These are phyloP conservation scores for Platysternon megacephalum DNA, from an alignment of 2,113 vertebrate genomes.

Conservation along the genomic window DNA sequence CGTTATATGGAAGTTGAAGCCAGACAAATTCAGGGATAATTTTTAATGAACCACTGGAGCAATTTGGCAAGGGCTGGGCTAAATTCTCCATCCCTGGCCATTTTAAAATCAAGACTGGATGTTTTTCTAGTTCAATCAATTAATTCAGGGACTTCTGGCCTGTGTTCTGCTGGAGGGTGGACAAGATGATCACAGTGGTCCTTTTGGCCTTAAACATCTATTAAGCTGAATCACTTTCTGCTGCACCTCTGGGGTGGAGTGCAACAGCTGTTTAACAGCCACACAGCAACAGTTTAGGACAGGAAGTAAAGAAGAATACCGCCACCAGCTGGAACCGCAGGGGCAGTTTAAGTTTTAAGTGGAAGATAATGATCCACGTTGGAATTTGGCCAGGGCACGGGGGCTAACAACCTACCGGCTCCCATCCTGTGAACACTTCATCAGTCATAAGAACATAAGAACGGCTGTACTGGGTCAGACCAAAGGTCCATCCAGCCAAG, in stretches of 20 bases:
- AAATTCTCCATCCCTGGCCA: too few species aligned
- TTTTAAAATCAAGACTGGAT: too few species aligned
- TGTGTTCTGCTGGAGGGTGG: neutral
- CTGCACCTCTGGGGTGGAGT: neutral
- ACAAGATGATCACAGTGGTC: neutral
- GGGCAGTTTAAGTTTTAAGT: neutral
- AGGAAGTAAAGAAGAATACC: neutral
- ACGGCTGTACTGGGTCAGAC: too few species aligned
- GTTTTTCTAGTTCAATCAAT: too few species aligned
- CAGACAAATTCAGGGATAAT: too few species aligned
- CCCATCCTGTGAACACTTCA: neutral
- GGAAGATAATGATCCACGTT: neutral
- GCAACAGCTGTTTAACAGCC: neutral
- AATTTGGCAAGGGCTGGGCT: too few species aligned
- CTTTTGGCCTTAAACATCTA: neutral
- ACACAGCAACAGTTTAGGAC: neutral
- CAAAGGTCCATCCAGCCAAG: too few species aligned
- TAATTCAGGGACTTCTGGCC: neutral
- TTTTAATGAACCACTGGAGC: too few species aligned
- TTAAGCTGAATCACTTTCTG: neutral
- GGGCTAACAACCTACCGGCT: neutral
- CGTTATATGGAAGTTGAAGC: too few species aligned
- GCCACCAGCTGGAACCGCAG: neutral
- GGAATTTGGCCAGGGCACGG: neutral
- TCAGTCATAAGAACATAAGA: neutral